Percentiles rank a stretch among this genome's conserved stretches.
Evolutionary conservation across 2,113 vertebrate genomes (phyloP).

Genomic region (Rhinopomastus cyanomelas): DNA sequence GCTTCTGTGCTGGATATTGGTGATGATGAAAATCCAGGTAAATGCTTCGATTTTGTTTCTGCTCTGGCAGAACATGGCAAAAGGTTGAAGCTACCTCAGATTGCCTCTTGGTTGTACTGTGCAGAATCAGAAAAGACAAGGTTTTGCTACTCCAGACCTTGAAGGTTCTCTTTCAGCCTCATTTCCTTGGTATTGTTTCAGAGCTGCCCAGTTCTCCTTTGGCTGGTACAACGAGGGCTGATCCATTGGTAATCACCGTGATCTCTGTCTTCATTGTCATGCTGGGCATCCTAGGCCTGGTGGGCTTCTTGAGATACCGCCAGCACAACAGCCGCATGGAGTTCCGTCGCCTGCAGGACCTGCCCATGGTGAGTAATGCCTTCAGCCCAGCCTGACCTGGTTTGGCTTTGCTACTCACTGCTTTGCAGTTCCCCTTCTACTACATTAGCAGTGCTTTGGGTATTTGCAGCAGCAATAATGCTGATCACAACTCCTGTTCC

Average conservation of each 20-base stretch:
- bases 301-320: constrained; percentile 85
- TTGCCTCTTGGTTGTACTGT: background rate
- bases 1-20: constrained; percentile 52
- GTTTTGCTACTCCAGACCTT: background rate
- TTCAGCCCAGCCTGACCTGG: background rate
- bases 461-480: constrained; percentile 7
- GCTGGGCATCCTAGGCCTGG: constrained; percentile 80
- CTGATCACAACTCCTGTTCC: constrained; percentile 32
- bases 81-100: background rate
- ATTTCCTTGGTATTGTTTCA: constrained; percentile 15
- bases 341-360: constrained; percentile 84
- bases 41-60: background rate
- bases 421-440: constrained; percentile 6
- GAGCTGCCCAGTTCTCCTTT: constrained; percentile 44
- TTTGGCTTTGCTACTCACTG: background rate
- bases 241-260: constrained; percentile 84
- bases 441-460: background rate
- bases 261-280: constrained; percentile 84
- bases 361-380: constrained; percentile 63
- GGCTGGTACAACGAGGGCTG: constrained; percentile 36
- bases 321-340: constrained; percentile 78
- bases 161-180: background rate
- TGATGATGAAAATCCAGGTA: constrained; percentile 61
- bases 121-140: background rate
- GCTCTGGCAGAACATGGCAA: background rate